These are phyloP conservation scores for Campoletis sonorensis DNA, from an alignment of 1,140 invertebrate species.

Conservation along the genomic window DNA sequence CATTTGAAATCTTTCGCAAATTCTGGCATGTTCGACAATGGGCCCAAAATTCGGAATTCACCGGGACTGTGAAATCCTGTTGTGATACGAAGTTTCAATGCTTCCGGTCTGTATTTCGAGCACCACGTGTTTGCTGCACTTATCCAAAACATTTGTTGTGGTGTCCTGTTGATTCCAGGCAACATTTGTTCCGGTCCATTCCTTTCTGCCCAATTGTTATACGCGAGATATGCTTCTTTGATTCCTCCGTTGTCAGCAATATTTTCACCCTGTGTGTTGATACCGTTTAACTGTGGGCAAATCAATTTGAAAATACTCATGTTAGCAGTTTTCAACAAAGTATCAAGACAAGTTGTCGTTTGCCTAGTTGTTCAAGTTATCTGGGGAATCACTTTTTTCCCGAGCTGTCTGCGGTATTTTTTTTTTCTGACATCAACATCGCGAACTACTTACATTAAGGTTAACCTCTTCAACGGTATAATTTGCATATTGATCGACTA, in stretches of 20 bases:
- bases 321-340: background rate
- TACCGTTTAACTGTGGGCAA: constrained; percentile 84
- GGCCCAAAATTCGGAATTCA: constrained; percentile 90
- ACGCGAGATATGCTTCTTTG: constrained; percentile 87
- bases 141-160: constrained; percentile 88
- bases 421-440: background rate
- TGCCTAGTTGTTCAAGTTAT: background rate
- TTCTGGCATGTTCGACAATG: constrained; percentile 93
- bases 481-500: constrained; percentile 92
- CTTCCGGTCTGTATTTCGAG: constrained; percentile 82
- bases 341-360: background rate
- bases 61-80: constrained; percentile 87
- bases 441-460: constrained; percentile 79
- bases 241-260: constrained; percentile 94
- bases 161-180: constrained; percentile 78
- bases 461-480: constrained; percentile 84
- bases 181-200: constrained; percentile 82
- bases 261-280: constrained; percentile 94
- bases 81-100: constrained; percentile 84
- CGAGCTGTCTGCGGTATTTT: background rate
- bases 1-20: constrained; percentile 94
- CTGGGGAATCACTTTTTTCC: background rate
- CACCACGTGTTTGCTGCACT: constrained; percentile 84
- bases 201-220: constrained; percentile 67
- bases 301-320: background rate